Evolutionary conservation across 2,888 invertebrate species (phyloP).

Genomic region (Tachina fera): DNA sequence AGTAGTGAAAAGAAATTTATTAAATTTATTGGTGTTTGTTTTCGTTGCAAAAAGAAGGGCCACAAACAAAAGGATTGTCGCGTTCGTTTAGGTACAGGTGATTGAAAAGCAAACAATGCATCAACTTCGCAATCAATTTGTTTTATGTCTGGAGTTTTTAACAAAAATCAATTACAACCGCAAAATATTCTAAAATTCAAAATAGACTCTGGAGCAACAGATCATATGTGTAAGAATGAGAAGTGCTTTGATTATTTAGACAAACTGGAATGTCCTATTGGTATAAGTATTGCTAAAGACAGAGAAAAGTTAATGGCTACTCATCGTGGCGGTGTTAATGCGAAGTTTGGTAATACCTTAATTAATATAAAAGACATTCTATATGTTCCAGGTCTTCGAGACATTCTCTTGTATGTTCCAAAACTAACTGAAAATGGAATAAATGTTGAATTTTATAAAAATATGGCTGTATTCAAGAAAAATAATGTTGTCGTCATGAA

Average conservation of each 20-base stretch:
- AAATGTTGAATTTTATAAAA: background rate
- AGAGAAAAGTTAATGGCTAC: background rate
- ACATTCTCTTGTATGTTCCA: background rate
- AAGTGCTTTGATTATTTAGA: too few species aligned
- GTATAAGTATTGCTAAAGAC: background rate
- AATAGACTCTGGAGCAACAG: too few species aligned
- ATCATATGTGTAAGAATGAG: too few species aligned
- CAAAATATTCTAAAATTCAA: background rate
- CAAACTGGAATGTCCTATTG: too few species aligned
- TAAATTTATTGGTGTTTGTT: too few species aligned
- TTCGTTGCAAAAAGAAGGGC: too few species aligned
- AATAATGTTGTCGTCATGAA: background rate
- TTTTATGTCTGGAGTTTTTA: background rate
- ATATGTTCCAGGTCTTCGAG: background rate
- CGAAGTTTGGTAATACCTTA: background rate
- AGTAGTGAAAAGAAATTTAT: too few species aligned
- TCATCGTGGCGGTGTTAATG: background rate
- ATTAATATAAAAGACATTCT: background rate
- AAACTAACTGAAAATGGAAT: slow-evolving; percentile 5
- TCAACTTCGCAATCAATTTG: background rate
- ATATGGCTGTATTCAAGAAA: background rate
- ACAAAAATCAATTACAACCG: background rate
- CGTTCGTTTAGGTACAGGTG: background rate
- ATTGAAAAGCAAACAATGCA: background rate
- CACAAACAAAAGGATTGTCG: too few species aligned